Evolutionary conservation across 2,888 invertebrate species (phyloP).

Genomic region (Gerris lacustris): DNA sequence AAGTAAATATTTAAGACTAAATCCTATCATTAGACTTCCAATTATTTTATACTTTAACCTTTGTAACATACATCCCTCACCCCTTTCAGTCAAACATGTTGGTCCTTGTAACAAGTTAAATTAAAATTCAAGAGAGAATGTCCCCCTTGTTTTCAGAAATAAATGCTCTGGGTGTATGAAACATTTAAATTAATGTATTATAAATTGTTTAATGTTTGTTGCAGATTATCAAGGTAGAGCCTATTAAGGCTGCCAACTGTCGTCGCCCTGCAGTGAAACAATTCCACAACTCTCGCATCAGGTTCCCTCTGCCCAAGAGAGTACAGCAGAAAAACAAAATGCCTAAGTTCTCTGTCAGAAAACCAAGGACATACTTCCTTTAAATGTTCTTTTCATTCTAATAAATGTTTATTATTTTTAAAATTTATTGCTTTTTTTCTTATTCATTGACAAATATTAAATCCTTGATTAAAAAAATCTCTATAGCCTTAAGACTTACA

Average conservation of each 20-base stretch:
- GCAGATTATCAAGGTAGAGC: conserved; percentile 92
- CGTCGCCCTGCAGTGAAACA: conserved; percentile 91
- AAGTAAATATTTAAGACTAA: too few species aligned
- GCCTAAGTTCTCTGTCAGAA: conserved; percentile 70
- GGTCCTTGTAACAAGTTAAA: too few species aligned
- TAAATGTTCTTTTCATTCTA: conserved; percentile 34
- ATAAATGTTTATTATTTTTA: conserved; percentile 3
- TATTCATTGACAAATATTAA: neutral
- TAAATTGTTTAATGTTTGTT: conserved; percentile 23
- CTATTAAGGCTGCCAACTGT: conserved; percentile 76
- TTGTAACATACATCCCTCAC: too few species aligned
- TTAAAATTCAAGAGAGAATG: too few species aligned
- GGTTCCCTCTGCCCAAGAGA: conserved; percentile 91
- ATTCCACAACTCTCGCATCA: conserved; percentile 93
- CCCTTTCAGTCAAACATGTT: too few species aligned
- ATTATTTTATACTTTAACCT: too few species aligned
- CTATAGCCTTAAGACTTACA: too few species aligned
- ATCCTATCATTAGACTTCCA: too few species aligned
- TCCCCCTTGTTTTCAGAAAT: too few species aligned
- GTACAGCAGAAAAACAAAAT: conserved; percentile 71
- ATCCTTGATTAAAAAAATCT: too few species aligned
- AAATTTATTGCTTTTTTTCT: neutral
- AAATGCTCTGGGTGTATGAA: too few species aligned
- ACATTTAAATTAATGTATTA: neutral
- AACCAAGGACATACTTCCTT: conserved; percentile 67